Percentiles rank a stretch among this genome's conserved stretches.
phyloP scores from a whole-genome alignment of 2,797 vertebrate species.

The Pseudomugil tenellus region DNA sequence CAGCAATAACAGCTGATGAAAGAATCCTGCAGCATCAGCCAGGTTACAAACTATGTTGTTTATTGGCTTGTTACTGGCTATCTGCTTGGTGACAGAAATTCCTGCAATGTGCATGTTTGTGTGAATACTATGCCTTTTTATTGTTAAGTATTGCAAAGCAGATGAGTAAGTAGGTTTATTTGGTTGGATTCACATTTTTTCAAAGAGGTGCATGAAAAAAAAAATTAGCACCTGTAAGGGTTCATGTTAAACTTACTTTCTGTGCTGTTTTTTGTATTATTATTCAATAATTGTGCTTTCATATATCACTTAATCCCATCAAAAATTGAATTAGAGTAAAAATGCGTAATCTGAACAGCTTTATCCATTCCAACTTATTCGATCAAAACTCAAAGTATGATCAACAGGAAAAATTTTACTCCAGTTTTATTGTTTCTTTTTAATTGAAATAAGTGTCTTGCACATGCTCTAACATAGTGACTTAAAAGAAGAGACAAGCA shows the following conservation, averaged over 20 bases:
- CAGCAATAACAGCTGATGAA: constrained; percentile 67
- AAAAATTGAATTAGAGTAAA: too few relatives aligned
- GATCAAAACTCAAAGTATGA: background rate
- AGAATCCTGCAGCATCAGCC: constrained; percentile 58
- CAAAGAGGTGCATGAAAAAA: too few relatives aligned
- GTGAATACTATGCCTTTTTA: constrained; percentile 5
- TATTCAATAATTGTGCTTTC: too few relatives aligned
- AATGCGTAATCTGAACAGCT: background rate
- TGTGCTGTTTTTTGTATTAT: too few relatives aligned
- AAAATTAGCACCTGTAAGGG: too few relatives aligned
- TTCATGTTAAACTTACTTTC: too few relatives aligned
- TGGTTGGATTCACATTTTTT: too few relatives aligned
- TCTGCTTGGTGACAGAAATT: constrained; percentile 8
- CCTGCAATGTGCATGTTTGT: background rate
- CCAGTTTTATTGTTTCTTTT: background rate
- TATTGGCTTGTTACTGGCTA: constrained; percentile 49
- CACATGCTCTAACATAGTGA: background rate
- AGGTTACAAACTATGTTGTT: constrained; percentile 47
- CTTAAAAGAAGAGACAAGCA: too few relatives aligned
- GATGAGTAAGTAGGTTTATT: too few relatives aligned
- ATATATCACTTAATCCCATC: too few relatives aligned
- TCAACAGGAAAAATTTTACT: background rate
- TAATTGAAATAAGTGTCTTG: background rate
- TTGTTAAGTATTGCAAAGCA: too few relatives aligned
- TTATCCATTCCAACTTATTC: background rate